Conservation (phyloP, 2,113 vertebrate genomes). For the Phodopus roborovskii region DNA sequence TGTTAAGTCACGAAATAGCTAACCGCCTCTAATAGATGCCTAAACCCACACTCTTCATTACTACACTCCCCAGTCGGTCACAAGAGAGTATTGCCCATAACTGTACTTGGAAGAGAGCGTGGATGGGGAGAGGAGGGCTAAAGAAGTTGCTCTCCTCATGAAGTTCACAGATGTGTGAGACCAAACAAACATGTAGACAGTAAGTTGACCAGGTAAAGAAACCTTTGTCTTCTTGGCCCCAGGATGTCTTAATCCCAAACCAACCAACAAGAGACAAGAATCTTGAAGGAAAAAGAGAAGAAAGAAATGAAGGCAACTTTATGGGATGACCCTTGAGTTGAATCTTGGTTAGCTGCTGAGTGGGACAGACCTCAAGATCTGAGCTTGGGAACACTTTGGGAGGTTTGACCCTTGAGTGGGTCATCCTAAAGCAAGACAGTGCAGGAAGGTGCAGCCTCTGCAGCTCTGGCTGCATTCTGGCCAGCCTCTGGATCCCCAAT, state of each 20-base stretch:
- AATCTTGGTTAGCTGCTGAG: background rate
- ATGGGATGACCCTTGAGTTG: background rate
- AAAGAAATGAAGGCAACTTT: background rate
- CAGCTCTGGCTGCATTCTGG: background rate
- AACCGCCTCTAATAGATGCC: too few species aligned
- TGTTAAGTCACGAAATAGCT: background rate
- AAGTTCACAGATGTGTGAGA: background rate
- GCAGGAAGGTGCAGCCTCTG: background rate
- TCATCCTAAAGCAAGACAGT: background rate
- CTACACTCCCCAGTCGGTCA: background rate
- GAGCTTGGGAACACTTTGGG: background rate
- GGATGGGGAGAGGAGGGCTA: background rate
- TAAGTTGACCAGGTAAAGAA: background rate
- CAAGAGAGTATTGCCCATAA: background rate
- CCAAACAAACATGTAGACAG: background rate
- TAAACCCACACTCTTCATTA: background rate
- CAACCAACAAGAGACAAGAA: background rate
- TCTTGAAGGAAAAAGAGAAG: background rate
- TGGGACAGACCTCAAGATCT: background rate
- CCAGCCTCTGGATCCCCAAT: background rate
- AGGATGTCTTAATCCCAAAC: background rate
- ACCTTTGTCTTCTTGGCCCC: background rate
- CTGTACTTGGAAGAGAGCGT: background rate
- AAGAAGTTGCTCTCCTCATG: background rate
- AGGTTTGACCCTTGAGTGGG: background rate